These are phyloP conservation scores for Rhinolophus sinicus DNA, from an alignment of 2,113 vertebrate species.

Conservation along the genomic window DNA sequence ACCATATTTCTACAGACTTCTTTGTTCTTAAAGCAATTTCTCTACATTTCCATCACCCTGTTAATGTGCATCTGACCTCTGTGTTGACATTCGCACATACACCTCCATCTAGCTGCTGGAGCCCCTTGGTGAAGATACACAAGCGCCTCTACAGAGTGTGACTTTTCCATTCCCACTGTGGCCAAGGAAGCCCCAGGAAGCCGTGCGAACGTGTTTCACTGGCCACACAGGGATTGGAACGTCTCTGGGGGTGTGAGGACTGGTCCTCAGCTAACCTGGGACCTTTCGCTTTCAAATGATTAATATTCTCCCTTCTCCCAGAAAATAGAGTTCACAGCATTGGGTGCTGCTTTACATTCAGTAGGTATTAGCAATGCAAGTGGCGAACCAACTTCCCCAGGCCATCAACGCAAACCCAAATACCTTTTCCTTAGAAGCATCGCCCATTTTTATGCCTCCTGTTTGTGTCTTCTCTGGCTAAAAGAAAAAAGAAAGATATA, in stretches of 20 bases:
- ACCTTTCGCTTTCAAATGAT: background rate
- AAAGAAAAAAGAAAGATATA: background rate
- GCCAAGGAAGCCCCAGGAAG: background rate
- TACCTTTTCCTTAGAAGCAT: background rate
- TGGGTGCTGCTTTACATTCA: background rate
- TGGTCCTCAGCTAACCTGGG: background rate
- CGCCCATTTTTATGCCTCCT: background rate
- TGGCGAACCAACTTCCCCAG: too few relatives aligned
- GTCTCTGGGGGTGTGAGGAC: background rate
- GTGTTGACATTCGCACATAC: background rate
- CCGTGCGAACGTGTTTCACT: background rate
- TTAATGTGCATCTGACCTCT: background rate
- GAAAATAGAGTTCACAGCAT: background rate
- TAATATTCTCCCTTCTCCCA: background rate
- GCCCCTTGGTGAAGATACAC: background rate
- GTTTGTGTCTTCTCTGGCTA: background rate
- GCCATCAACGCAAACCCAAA: background rate
- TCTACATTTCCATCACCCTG: background rate
- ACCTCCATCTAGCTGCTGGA: background rate
- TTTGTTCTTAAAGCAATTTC: background rate
- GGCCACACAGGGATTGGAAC: background rate
- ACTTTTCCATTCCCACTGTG: background rate
- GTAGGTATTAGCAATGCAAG: background rate
- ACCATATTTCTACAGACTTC: background rate
- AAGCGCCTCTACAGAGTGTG: too few relatives aligned